Conservation (phyloP, 2,888 invertebrate species). For the Eustalomyia histrio region DNA sequence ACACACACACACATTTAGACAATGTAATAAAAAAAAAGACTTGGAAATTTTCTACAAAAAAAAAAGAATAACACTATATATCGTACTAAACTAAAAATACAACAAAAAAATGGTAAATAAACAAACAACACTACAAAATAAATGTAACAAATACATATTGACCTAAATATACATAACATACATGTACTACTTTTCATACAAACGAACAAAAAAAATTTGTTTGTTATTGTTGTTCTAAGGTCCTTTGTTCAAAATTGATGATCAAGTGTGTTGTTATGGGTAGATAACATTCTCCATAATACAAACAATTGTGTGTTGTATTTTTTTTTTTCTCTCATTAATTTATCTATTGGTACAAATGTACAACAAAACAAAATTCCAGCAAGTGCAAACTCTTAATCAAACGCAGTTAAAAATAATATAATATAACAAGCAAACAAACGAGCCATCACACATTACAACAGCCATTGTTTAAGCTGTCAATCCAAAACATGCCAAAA, state of each 20-base stretch:
- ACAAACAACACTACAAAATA: slow-evolving; percentile 25
- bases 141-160: slow-evolving; percentile 62
- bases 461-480: slow-evolving; percentile 60
- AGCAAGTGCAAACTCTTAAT: slow-evolving; percentile 58
- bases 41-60: slow-evolving; percentile 16
- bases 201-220: slow-evolving; percentile 13
- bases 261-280: slow-evolving; percentile 59
- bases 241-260: slow-evolving; percentile 60
- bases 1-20: slow-evolving; percentile 10
- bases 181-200: slow-evolving; percentile 12
- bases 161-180: slow-evolving; percentile 52
- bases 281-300: slow-evolving; percentile 44
- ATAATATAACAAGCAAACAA: slow-evolving; percentile 47
- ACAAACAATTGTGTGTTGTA: not conserved
- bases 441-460: slow-evolving; percentile 58
- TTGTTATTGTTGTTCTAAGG: slow-evolving; percentile 39
- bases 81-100: not conserved
- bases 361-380: slow-evolving; percentile 21
- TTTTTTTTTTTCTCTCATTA: slow-evolving; percentile 57
- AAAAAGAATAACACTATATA: slow-evolving; percentile 5
- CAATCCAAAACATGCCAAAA: slow-evolving; percentile 63
- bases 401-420: slow-evolving; percentile 50
- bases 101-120: slow-evolving; percentile 29
- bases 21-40: not conserved
- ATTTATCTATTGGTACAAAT: slow-evolving; percentile 47